A percentile compares a stretch with the other conserved stretches of the same genome.
Evolutionary conservation across 2,797 vertebrate genomes (phyloP).

Genomic region (Arrhamphus sclerolepis): DNA sequence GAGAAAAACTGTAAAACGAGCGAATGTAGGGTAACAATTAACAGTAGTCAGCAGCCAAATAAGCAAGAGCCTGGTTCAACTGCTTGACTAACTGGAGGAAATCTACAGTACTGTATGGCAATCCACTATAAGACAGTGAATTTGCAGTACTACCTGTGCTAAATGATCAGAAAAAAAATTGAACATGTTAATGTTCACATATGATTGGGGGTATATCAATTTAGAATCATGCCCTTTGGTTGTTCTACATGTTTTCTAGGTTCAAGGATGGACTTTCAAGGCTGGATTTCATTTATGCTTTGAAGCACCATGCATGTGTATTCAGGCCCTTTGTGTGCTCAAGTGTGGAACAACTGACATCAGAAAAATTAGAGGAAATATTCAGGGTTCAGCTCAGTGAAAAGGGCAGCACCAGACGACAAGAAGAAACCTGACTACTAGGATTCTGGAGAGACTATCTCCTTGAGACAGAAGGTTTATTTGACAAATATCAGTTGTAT

Average conservation of each 20-base stretch:
- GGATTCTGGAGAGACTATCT: constrained; percentile 26
- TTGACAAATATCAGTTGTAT: background rate
- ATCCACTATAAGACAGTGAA: constrained; percentile 1
- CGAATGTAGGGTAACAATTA: background rate
- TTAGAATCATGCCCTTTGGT: too few relatives aligned
- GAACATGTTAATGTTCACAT: constrained; percentile 1
- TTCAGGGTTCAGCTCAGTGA: constrained; percentile 19
- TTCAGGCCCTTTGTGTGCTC: constrained; percentile 15
- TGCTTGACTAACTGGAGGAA: background rate
- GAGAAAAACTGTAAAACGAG: too few relatives aligned
- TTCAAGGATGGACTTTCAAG: background rate
- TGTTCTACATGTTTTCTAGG: constrained; percentile 1
- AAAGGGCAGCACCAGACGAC: constrained; percentile 3
- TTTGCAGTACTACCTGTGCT: background rate
- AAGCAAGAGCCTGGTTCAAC: constrained; percentile 1
- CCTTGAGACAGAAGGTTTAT: constrained; percentile 17
- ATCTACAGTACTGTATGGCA: background rate
- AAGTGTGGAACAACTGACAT: constrained; percentile 16
- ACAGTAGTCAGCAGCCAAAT: background rate
- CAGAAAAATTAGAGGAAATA: background rate
- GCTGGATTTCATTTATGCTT: constrained; percentile 5
- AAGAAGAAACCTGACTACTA: constrained; percentile 9
- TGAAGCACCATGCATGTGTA: constrained; percentile 24
- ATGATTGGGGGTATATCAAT: too few relatives aligned
- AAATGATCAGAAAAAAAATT: constrained; percentile 2